These are phyloP conservation scores for Corydoras maculifer DNA, from an alignment of 2,113 vertebrate species.

Conservation along the genomic window DNA sequence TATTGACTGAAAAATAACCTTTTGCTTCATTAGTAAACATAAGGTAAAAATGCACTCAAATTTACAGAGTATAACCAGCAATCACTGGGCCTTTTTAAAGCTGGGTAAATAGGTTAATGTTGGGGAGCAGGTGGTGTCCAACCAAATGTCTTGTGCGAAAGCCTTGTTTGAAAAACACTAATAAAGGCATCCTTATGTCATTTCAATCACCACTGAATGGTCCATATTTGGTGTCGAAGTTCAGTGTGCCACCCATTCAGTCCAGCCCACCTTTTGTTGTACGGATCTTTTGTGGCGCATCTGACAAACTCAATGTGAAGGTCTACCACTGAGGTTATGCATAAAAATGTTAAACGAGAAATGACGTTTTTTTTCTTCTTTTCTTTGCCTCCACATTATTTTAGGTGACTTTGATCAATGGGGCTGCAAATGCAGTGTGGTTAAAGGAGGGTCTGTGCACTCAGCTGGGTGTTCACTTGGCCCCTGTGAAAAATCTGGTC, in stretches of 20 bases:
- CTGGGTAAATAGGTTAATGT: conserved; percentile 37
- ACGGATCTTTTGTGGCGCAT: conserved; percentile 31
- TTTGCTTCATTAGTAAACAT: too few species aligned
- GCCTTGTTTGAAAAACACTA: conserved; percentile 33
- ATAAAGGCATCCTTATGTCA: conserved; percentile 55
- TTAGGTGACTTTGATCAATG: conserved; percentile 57
- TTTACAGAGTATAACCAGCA: conserved; percentile 11
- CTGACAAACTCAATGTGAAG: conserved; percentile 53
- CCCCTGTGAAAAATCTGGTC: conserved; percentile 40
- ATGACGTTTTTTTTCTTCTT: conserved; percentile 22
- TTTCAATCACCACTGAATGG: conserved; percentile 43
- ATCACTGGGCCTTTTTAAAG: conserved; percentile 18
- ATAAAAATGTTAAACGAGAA: conserved; percentile 48
- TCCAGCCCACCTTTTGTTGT: conserved; percentile 15
- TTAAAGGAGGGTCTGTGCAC: conserved; percentile 11
- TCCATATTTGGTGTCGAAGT: conserved; percentile 51
- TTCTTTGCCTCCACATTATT: conserved; percentile 43
- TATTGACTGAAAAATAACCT: too few species aligned
- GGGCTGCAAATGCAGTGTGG: conserved; percentile 46
- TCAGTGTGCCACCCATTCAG: conserved; percentile 39
- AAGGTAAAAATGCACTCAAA: too few species aligned
- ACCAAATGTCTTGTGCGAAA: conserved; percentile 25
- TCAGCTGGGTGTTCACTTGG: conserved; percentile 44
- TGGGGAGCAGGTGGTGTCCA: conserved; percentile 47
- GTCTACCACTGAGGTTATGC: conserved; percentile 38